Conservation (phyloP, 2,888 invertebrate species). For the Holacanthella duospinosa region DNA sequence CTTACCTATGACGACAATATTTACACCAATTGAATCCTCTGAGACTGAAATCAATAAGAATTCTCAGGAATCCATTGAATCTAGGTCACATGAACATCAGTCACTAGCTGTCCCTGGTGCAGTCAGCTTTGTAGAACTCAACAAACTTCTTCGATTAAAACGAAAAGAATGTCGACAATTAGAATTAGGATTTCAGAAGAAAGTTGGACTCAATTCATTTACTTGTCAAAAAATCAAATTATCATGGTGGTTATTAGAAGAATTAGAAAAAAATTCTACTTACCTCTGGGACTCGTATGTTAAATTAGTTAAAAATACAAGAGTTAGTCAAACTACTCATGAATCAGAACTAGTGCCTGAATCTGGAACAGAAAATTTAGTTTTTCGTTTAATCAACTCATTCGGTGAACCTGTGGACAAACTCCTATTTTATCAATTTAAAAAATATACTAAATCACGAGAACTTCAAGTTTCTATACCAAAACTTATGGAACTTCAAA, state of each 20-base stretch:
- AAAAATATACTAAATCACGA: slow-evolving; percentile 27
- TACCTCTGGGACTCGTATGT: slow-evolving; percentile 19
- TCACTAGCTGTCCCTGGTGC: not conserved
- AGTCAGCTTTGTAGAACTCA: not conserved
- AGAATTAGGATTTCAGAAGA: not conserved
- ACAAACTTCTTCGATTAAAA: not conserved
- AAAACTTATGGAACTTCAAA: slow-evolving; percentile 17
- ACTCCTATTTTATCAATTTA: slow-evolving; percentile 28
- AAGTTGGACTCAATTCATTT: not conserved
- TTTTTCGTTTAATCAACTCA: slow-evolving; percentile 23
- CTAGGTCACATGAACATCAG: not conserved
- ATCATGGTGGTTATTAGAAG: slow-evolving; percentile 24
- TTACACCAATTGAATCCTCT: not conserved
- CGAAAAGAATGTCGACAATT: not conserved
- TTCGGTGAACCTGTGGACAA: slow-evolving; percentile 32
- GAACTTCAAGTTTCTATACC: slow-evolving; percentile 30
- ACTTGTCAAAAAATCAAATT: slow-evolving; percentile 27
- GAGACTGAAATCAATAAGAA: not conserved
- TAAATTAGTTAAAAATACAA: slow-evolving; percentile 19
- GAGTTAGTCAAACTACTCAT: not conserved
- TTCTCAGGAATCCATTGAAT: no score
- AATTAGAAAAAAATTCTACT: slow-evolving; percentile 26
- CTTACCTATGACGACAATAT: not conserved
- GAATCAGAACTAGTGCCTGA: slow-evolving; percentile 22
- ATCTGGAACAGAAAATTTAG: slow-evolving; percentile 21